These are phyloP conservation scores for Empis livida DNA, from an alignment of 2,888 invertebrate species.

Conservation along the genomic window DNA sequence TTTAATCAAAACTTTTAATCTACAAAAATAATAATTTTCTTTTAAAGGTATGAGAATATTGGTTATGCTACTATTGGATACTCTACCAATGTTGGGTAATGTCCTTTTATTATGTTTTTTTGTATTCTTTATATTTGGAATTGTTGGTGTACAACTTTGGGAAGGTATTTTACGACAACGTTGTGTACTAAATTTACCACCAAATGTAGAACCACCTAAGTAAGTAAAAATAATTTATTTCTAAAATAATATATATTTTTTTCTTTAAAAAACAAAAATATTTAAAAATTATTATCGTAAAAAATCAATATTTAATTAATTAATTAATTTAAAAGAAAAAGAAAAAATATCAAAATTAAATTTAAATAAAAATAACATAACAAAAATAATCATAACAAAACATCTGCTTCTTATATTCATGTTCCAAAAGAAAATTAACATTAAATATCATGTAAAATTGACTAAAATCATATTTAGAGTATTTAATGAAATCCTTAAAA, in stretches of 20 bases:
- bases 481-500: no score
- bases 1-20: no score
- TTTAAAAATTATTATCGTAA: no score
- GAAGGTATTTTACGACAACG: slow-evolving; percentile 92
- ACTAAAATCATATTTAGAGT: no score
- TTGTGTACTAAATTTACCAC: slow-evolving; percentile 68
- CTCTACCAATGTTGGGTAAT: slow-evolving; percentile 98
- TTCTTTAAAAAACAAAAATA: no score
- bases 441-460: no score
- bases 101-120: slow-evolving; percentile 97
- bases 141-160: slow-evolving; percentile 99
- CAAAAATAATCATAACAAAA: background rate
- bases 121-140: slow-evolving; percentile 99
- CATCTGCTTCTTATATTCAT: no score
- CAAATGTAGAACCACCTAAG: slow-evolving; percentile 58
- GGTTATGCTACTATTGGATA: slow-evolving; percentile 96
- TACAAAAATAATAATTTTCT: no score
- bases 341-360: background rate
- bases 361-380: background rate
- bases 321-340: background rate
- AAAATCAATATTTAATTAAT: background rate
- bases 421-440: no score
- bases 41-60: slow-evolving; percentile 88
- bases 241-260: background rate
- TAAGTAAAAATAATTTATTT: slow-evolving; percentile 42